Evolutionary conservation across 2,888 invertebrate species (phyloP).

Genomic region (Acronicta leporina): DNA sequence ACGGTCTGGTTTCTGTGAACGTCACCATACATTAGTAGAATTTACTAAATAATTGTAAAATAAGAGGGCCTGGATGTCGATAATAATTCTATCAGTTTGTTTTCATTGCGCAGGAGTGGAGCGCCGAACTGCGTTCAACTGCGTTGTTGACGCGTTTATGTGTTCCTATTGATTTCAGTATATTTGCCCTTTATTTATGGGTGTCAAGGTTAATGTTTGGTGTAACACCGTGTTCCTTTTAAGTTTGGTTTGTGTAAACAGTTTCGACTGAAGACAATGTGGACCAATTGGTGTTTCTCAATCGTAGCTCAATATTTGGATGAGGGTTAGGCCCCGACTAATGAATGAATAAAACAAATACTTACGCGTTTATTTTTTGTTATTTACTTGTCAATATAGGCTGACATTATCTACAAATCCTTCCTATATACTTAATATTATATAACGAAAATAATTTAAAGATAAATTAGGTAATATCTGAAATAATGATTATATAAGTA

Average conservation of each 20-base stretch:
- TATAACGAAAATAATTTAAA: no score
- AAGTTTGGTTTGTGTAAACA: constrained; percentile 38
- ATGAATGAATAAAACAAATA: not conserved
- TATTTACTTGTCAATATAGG: not conserved
- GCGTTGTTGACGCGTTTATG: constrained; percentile 64
- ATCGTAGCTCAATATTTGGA: constrained; percentile 9
- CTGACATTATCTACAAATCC: no score
- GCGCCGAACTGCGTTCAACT: constrained; percentile 54
- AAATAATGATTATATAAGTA: no score
- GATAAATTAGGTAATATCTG: no score
- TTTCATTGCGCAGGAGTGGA: constrained; percentile 58
- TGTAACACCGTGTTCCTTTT: constrained; percentile 44
- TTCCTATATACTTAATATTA: no score
- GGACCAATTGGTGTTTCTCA: constrained; percentile 37
- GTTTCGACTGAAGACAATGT: constrained; percentile 36
- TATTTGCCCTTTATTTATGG: constrained; percentile 64
- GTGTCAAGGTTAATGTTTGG: constrained; percentile 74
- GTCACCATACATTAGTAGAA: constrained; percentile 78
- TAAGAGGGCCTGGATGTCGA: constrained; percentile 62
- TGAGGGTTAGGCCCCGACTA: not conserved
- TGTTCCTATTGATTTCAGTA: constrained; percentile 58
- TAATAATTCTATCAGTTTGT: constrained; percentile 78
- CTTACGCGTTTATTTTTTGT: not conserved
- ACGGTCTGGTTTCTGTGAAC: constrained; percentile 77
- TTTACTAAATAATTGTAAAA: constrained; percentile 77